phyloP scores from a whole-genome alignment of 2,888 invertebrate genomes.

The Eupsilia transversa region DNA sequence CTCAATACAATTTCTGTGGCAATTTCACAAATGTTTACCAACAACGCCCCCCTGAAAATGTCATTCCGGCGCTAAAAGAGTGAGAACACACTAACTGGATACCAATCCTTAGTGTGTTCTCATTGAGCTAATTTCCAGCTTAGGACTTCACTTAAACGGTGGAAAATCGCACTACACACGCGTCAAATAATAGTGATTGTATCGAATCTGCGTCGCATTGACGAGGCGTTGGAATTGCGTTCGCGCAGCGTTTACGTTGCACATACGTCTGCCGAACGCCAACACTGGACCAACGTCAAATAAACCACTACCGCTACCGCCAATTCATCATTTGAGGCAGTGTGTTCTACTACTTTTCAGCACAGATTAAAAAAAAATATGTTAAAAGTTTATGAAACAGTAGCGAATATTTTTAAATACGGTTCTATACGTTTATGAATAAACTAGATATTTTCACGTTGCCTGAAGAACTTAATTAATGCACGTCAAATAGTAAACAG shows the following conservation, averaged over 20 bases:
- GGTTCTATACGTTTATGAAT: not conserved
- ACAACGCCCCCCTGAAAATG: no score
- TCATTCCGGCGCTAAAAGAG: not conserved
- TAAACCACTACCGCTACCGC: no score
- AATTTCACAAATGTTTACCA: not conserved
- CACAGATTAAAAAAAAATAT: not conserved
- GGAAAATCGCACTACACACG: not conserved
- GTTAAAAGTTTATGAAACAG: not conserved
- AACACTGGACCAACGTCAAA: not conserved
- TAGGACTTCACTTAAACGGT: not conserved
- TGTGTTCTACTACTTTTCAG: not conserved
- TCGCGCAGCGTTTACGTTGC: not conserved
- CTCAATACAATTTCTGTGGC: no score
- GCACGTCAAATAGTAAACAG: constrained; percentile 37
- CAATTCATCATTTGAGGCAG: not conserved
- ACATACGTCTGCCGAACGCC: not conserved
- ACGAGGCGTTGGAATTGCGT: not conserved
- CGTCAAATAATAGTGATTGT: not conserved
- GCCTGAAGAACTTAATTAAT: constrained; percentile 23
- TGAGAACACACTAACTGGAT: no score
- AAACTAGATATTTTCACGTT: constrained; percentile 20
- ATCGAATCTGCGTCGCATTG: not conserved
- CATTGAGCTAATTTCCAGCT: not conserved
- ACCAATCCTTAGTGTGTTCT: not conserved
- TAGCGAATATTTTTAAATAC: constrained; percentile 3